Percentiles rank a stretch among this genome's conserved stretches.
These are phyloP conservation scores for Onychomys torridus DNA, from an alignment of 2,797 vertebrate genomes.

Conservation along the genomic window DNA sequence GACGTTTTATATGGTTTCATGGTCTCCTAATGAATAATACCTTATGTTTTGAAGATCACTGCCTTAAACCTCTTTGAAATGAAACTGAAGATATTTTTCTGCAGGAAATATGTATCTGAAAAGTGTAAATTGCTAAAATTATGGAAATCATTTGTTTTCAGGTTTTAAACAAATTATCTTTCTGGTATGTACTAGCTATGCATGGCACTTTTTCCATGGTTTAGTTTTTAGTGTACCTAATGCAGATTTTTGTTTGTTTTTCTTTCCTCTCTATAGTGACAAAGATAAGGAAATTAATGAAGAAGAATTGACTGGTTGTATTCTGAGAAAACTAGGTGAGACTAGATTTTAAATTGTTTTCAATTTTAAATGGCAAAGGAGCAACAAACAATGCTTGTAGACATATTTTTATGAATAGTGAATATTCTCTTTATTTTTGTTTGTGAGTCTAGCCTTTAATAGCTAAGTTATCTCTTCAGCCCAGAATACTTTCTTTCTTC, in stretches of 20 bases:
- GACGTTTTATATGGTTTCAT: constrained; percentile 3
- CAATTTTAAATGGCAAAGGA: constrained; percentile 31
- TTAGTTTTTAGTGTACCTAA: constrained; percentile 33
- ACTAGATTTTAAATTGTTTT: constrained; percentile 50
- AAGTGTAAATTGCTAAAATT: constrained; percentile 27
- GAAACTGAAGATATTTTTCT: constrained; percentile 34
- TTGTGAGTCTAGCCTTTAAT: too few species aligned
- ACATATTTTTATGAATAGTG: background rate
- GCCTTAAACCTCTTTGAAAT: background rate
- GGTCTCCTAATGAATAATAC: background rate
- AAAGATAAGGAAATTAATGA: constrained; percentile 90
- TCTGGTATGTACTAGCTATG: background rate
- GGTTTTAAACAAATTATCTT: background rate
- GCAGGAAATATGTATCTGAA: background rate
- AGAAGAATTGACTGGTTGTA: constrained; percentile 92
- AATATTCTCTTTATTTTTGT: background rate
- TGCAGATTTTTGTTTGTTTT: constrained; percentile 10
- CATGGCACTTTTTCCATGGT: background rate
- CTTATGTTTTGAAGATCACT: background rate
- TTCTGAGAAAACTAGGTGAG: constrained; percentile 93
- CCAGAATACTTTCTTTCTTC: background rate
- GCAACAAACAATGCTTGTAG: background rate
- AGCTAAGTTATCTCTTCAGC: background rate
- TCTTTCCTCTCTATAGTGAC: constrained; percentile 86
- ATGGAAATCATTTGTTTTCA: constrained; percentile 30